phyloP scores from a whole-genome alignment of 2,113 vertebrate genomes.

The Microcebus griseorufus region DNA sequence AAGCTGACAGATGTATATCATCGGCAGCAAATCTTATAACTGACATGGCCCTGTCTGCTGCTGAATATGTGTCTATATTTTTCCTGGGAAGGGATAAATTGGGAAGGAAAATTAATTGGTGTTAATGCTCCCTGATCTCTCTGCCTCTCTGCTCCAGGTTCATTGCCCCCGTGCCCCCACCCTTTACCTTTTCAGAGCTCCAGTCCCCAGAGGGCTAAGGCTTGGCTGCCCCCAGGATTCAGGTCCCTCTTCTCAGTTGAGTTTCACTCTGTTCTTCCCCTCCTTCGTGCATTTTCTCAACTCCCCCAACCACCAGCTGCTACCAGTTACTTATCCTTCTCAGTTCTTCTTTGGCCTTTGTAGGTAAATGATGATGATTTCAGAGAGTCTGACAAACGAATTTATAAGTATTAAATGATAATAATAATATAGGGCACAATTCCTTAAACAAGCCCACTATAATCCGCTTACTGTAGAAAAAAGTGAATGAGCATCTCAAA shows the following conservation, averaged over 20 bases:
- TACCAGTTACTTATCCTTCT: background rate
- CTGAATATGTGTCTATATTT: background rate
- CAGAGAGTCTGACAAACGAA: background rate
- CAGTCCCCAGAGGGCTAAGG: background rate
- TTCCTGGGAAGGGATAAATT: background rate
- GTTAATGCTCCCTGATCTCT: background rate
- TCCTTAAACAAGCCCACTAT: background rate
- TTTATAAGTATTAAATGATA: background rate
- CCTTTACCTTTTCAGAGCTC: background rate
- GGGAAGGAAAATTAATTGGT: background rate
- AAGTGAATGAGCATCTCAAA: background rate
- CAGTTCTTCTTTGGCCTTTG: background rate
- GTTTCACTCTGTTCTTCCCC: background rate
- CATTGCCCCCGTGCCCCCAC: too few species aligned
- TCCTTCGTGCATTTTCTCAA: background rate
- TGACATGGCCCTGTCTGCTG: background rate
- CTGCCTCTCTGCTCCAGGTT: background rate
- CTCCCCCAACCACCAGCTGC: background rate
- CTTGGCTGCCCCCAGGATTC: background rate
- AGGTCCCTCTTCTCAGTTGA: background rate
- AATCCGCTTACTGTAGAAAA: background rate
- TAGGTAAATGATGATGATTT: background rate
- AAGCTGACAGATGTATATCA: slow-evolving; percentile 25
- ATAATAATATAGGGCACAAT: background rate
- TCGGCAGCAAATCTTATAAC: slow-evolving; percentile 30